Evolutionary conservation across 2,797 vertebrate species (phyloP), one percentile per base, ranked within the genome.

Genomic region (Amblyopsis hoosieri): DNA sequence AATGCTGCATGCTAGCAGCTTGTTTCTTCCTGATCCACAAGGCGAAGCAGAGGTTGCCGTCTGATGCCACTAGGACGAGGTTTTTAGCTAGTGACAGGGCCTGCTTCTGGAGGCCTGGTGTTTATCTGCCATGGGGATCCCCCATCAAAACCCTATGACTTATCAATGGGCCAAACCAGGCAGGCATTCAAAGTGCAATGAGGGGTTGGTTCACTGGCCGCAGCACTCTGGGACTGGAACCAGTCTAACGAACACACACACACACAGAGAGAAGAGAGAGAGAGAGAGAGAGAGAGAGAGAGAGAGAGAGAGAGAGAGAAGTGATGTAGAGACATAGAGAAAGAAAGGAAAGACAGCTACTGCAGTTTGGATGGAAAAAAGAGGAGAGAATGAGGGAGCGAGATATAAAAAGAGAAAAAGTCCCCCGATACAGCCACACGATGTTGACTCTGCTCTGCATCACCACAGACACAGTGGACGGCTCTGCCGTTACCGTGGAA

Each of bases 61-160:
- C 72, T 67, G 60, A 63, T 62, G 72, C 29, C 8, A 50, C 58
- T 62, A 78, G 23, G 85, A 78, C 81, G 84, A 68, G 69, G 64
- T 74, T 59, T 77, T 82, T 84, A 78, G 85, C 87, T 88, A 80
- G 76, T 70, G 77, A 83, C 82, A 85, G 57, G 66, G 69, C 65
- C 78, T 88, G 87, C 83, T 79, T 83, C 75, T 45, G 51, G 56
- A 46, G 50, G 62, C 58, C 79, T 79, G 33, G 76, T 83, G 80
- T 88, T 88, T 87, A 85, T 90, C 86, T 82, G 75, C 63, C 71
- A 64, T 78, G 58, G 83, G 88, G 85, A 83, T 85, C 85, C 82
- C 85, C 86, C 86, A 85, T 88, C 84, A 86, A 76, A 86, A 85
- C 83, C 82, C 84, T 87, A 85, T 85, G 73, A 90, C 79, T 82